Base-by-base conservation (phyloP, 2,888 invertebrate species). In the Andrena chrysosceles region DNA sequence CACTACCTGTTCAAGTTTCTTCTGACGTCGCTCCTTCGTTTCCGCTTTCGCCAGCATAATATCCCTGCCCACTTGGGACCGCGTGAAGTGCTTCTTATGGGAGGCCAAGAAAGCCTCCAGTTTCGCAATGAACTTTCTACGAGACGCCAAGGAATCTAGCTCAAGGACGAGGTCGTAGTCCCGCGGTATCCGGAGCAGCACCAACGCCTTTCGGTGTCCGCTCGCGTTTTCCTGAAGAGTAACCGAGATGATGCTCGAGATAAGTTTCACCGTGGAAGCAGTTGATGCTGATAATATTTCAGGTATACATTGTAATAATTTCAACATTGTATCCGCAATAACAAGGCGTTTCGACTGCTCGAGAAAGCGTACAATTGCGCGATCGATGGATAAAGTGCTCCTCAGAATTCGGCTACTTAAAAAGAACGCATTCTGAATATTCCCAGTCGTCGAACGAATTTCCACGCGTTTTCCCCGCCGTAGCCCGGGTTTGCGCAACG, bases 81-180 rank as follows among this genome's bases (percentile, higher is more conserved):
- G 87, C 70, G 97, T 96, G 84, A 98, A 95, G 84, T 96, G 97
- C 92, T 98, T 98, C 92, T 98, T 98, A 91, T 98, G 97, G 59
- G 97, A 96, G 60, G 96, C 95, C 54, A 98, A 94, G 93, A 98
- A 98, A 48, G 97, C 96, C 92, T 98, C 98, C 60, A 98, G 94
- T 93, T 98, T 98, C 83, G 96, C 96, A 42, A 98, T 95, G 92
- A 99, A 98, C 94, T 98, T 98, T 86, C 97, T 96, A 54, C 98
- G 95, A 0, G 97, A 96, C 0, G 96, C 96, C 52, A 96, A 94
- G 0, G 98, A 96, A 91, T 98, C 98, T 93, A 99, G 96, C 93
- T 99, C 98, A 71, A 99, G 94, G 16, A 99, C 99, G 83, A 99
- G 95, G 94, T 99, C 99, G 91, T 99, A 98, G 94, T 99, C 98